Evolutionary conservation across 2,113 vertebrate genomes (phyloP).

Genomic region (Theristicus caerulescens): DNA sequence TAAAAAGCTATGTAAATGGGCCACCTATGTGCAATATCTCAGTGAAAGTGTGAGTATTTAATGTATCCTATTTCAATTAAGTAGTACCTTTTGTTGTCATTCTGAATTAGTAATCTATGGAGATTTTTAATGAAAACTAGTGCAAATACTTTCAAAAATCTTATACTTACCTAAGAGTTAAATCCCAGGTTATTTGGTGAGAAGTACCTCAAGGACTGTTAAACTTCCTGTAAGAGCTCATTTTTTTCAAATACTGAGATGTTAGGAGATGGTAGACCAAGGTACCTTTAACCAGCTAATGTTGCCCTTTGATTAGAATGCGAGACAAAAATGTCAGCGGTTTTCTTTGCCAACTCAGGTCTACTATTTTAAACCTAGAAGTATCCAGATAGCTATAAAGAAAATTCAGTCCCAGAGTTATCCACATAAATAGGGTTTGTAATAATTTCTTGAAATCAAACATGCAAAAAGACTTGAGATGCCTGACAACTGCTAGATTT

Average conservation of each 20-base stretch:
- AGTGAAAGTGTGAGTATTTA: slow-evolving; percentile 67
- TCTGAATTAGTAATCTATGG: slow-evolving; percentile 50
- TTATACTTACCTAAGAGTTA: slow-evolving; percentile 29
- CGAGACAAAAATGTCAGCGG: background rate
- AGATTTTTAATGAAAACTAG: slow-evolving; percentile 56
- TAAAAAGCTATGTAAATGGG: slow-evolving; percentile 74
- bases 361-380: background rate
- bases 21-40: slow-evolving; percentile 79
- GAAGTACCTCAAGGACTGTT: slow-evolving; percentile 54
- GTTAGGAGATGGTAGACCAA: background rate
- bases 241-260: background rate
- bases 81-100: slow-evolving; percentile 58
- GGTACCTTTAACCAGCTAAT: background rate
- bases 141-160: slow-evolving; percentile 50
- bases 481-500: slow-evolving; percentile 28
- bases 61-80: slow-evolving; percentile 61
- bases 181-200: slow-evolving; percentile 18
- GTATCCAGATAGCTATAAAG: background rate
- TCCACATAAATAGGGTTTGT: background rate
- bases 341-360: slow-evolving; percentile 39
- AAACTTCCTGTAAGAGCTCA: slow-evolving; percentile 24
- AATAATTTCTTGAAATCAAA: background rate
- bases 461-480: slow-evolving; percentile 14
- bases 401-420: background rate
- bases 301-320: background rate